Percentiles rank a stretch among this genome's conserved stretches.
phyloP scores from a whole-genome alignment of 2,888 invertebrate genomes.

The Apoda limacodes region DNA sequence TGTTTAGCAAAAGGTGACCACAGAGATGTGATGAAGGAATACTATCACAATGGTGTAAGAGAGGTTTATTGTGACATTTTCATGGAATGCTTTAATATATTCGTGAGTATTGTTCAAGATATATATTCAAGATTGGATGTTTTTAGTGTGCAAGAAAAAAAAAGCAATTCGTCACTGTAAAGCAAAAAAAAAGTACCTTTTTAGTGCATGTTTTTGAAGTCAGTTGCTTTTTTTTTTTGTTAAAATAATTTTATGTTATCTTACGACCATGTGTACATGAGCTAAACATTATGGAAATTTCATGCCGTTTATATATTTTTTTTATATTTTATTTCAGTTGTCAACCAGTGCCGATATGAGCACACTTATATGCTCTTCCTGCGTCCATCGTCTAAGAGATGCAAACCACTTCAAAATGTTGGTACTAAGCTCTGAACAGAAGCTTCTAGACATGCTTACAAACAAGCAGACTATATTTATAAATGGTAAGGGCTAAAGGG shows the following conservation, averaged over 20 bases:
- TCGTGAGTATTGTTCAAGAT: slow-evolving; percentile 40
- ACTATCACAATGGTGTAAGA: slow-evolving; percentile 29
- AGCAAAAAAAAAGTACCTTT: too few relatives aligned
- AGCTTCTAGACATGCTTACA: slow-evolving; percentile 26
- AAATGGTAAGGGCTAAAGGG: too few relatives aligned
- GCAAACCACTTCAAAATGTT: slow-evolving; percentile 36
- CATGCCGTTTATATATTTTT: slow-evolving; percentile 3
- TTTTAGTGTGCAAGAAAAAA: too few relatives aligned
- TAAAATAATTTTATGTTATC: too few relatives aligned
- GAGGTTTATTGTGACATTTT: slow-evolving; percentile 44
- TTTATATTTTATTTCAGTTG: slow-evolving; percentile 30
- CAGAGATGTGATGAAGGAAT: slow-evolving; percentile 36
- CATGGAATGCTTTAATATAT: slow-evolving; percentile 43
- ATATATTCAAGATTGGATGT: too few relatives aligned
- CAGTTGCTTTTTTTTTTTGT: too few relatives aligned
- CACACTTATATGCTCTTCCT: slow-evolving; percentile 33
- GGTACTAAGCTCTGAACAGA: slow-evolving; percentile 33
- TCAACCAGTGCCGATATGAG: slow-evolving; percentile 29
- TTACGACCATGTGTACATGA: too few relatives aligned
- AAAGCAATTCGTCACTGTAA: too few relatives aligned
- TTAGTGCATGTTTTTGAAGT: too few relatives aligned
- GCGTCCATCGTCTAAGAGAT: slow-evolving; percentile 34
- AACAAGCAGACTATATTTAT: slow-evolving; percentile 33
- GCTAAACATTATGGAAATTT: too few relatives aligned
- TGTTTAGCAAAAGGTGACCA: slow-evolving; percentile 40